Percentiles rank a stretch among this genome's conserved stretches.
Conservation (phyloP, 2,113 vertebrate species). For the Semnornis frantzii region DNA sequence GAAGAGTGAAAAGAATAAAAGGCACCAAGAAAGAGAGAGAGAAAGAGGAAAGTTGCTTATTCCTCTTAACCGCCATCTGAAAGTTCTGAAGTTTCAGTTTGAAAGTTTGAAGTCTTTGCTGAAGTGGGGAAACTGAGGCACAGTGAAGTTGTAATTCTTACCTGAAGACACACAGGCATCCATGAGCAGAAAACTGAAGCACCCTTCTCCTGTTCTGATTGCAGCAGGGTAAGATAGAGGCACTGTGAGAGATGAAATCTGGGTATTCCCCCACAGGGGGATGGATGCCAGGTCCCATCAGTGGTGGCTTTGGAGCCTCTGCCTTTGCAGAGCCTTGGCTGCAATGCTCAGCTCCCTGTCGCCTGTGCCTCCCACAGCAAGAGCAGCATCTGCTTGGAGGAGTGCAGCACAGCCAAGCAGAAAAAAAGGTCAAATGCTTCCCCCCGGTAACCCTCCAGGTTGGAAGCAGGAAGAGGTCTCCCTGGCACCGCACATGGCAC, state of each 20-base stretch:
- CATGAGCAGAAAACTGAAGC: rapidly evolving
- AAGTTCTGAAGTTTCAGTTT: neutral
- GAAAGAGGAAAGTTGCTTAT: neutral
- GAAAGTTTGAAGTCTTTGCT: neutral
- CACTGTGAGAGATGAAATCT: neutral
- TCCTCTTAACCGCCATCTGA: neutral
- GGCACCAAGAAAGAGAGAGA: neutral
- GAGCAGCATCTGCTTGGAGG: neutral
- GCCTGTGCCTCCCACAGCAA: neutral
- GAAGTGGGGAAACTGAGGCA: neutral
- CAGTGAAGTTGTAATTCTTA: neutral
- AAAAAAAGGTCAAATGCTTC: constrained; percentile 1
- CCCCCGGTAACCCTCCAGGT: neutral
- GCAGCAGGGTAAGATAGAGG: neutral
- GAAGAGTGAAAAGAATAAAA: neutral
- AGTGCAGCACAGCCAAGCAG: neutral
- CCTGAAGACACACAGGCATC: neutral
- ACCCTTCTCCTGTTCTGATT: neutral
- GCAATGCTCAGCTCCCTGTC: rapidly evolving
- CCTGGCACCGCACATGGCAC: rapidly evolving
- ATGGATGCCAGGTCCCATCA: neutral
- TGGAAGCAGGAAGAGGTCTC: neutral
- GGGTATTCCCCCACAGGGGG: neutral
- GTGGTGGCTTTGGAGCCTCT: rapidly evolving
- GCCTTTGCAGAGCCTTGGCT: neutral